Evolutionary conservation across 2,797 vertebrate species (phyloP).

Genomic region (Dryobates pubescens): DNA sequence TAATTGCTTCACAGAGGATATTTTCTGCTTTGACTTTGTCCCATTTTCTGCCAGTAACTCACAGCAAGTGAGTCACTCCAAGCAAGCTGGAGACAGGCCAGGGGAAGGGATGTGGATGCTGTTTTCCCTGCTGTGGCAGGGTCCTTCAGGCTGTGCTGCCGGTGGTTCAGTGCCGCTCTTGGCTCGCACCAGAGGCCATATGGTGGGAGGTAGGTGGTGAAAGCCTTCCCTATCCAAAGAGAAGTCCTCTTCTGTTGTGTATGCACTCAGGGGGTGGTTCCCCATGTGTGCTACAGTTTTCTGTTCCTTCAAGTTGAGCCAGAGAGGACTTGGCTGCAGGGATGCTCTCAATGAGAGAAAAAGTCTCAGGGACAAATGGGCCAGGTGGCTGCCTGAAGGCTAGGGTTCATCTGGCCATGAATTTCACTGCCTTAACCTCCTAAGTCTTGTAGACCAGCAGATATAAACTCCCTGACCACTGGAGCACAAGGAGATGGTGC

Average conservation of each 20-base stretch:
- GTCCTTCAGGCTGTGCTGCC: not conserved
- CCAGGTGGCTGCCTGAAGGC: not conserved
- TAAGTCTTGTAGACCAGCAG: not conserved
- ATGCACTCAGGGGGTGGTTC: not conserved
- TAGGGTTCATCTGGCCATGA: not conserved
- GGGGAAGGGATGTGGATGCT: not conserved
- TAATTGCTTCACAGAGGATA: not conserved
- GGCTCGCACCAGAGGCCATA: not conserved
- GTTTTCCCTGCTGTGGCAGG: conserved; percentile 6
- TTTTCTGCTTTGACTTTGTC: not conserved
- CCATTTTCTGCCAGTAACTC: not conserved
- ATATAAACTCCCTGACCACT: not conserved
- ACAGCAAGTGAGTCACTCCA: not conserved
- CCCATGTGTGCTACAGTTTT: rapidly evolving
- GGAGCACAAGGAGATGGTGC: not conserved
- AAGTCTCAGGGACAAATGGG: not conserved
- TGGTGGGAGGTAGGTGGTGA: not conserved
- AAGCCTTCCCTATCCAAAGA: not conserved
- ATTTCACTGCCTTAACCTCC: not conserved
- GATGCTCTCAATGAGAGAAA: not conserved
- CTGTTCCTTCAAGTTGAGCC: not conserved
- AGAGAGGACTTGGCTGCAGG: not conserved
- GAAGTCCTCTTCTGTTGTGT: not conserved
- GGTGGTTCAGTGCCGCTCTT: not conserved
- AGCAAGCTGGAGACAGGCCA: not conserved